Base-by-base conservation (phyloP, 2,888 invertebrate genomes). In the Bellardia pandia region DNA sequence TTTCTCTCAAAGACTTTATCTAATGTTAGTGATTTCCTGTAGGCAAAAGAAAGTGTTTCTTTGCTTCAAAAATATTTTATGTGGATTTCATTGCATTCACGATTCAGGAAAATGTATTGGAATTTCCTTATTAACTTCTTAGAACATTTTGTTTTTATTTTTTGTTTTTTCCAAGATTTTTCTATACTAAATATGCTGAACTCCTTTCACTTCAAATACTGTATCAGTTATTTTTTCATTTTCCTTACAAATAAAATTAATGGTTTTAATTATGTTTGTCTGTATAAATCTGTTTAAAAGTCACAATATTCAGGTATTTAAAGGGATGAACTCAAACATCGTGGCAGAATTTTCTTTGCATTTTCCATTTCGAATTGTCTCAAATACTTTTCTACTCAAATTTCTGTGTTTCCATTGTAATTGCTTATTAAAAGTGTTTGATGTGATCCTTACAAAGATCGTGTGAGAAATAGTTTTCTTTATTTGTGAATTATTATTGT, bases 1-100 rank as follows among this genome's bases (percentile, higher is more conserved):
- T 82, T 82, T 53, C 13, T 71, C 2, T 51, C 13, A 69, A 56
- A n/a, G 8, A 62, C 16, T 76, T 64, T 64, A 14, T 14, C 23
- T 30, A 48, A 30, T 14, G 6, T 0, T n/a, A 1, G n/a, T 5
- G 14, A n/a, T n/a, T n/a, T 53, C n/a, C n/a, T 45, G 2, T 45
- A 53, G 14, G n/a, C 4, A 58, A 33, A 33, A 30, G 60, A 60
- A 60, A 60, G 30, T 58, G 9, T 23, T 58, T 16, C 2, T 2
- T 40, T n/a, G n/a, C n/a, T n/a, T n/a, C n/a, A n/a, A n/a, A n/a
- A n/a, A 23, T 23, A 23, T 23, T 23, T 23, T 23, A 1, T 23
- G 23, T 23, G 23, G 23, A 23, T 23, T 23, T 23, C 23, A 23
- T 23, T 23, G 23, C 23, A 23, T 23, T 23, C 23, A 23, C 23